phyloP scores from a whole-genome alignment of 2,797 vertebrate species.

The Hipposideros larvatus region DNA sequence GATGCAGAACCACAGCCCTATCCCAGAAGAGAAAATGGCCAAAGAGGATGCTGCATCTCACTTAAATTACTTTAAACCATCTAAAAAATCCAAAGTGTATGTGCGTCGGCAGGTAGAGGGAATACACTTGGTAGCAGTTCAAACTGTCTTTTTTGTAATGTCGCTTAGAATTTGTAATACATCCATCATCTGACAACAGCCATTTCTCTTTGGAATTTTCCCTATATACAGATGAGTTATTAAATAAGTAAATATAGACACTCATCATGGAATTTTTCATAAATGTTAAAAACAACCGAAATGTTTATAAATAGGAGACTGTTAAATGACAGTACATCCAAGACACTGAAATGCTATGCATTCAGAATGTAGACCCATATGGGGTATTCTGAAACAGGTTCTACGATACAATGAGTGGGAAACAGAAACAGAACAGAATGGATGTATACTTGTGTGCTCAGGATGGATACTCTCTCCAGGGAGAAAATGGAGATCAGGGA shows the following conservation, averaged over 20 bases:
- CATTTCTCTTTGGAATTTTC: slow-evolving; percentile 25
- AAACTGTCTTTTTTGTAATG: slow-evolving; percentile 12
- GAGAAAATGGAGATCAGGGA: not conserved
- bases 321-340: not conserved
- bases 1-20: not conserved
- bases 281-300: not conserved
- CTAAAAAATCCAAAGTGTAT: not conserved
- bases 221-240: slow-evolving; percentile 3
- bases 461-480: not conserved
- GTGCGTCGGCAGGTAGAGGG: too few species aligned
- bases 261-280: not conserved
- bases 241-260: not conserved
- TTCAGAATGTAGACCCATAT: slow-evolving; percentile 13
- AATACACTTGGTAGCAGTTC: not conserved
- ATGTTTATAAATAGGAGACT: not conserved
- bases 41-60: not conserved
- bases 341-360: not conserved
- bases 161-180: not conserved
- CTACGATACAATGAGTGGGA: not conserved
- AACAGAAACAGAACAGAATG: not conserved
- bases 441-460: not conserved
- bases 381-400: slow-evolving; percentile 23
- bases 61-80: not conserved
- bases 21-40: not conserved
- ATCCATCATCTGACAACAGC: not conserved